phyloP scores from a whole-genome alignment of 1,140 invertebrate genomes.

The Drosophila pachea region DNA sequence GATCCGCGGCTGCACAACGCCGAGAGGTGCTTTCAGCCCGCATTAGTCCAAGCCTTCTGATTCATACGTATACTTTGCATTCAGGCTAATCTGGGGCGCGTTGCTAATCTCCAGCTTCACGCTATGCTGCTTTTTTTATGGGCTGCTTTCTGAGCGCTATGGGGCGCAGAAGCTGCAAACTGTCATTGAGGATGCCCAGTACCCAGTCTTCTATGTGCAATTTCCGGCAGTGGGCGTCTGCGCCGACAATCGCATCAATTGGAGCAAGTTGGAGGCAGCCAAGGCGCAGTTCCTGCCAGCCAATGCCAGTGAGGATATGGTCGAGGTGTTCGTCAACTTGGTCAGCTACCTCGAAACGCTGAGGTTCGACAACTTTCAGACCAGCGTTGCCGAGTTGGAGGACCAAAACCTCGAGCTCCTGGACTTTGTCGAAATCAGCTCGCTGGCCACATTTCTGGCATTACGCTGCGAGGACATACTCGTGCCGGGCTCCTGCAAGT shows the following conservation, averaged over 20 bases:
- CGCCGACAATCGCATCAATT: conserved; percentile 81
- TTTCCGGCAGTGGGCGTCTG: conserved; percentile 86
- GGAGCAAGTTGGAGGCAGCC: conserved; percentile 61
- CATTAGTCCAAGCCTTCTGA: neutral
- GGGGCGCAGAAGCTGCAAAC: conserved; percentile 69
- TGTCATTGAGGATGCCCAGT: conserved; percentile 84
- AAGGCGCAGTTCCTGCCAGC: conserved; percentile 56
- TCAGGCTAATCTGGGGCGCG: conserved; percentile 58
- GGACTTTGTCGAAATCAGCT: conserved; percentile 49
- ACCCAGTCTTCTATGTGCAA: conserved; percentile 83
- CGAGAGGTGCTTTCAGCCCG: conserved; percentile 42
- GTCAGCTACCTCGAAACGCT: conserved; percentile 53
- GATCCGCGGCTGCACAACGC: conserved; percentile 61
- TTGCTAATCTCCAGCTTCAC: conserved; percentile 53
- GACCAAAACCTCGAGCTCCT: conserved; percentile 60
- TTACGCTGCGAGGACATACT: conserved; percentile 56
- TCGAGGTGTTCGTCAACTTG: conserved; percentile 40
- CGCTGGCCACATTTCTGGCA: conserved; percentile 36
- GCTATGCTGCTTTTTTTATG: conserved; percentile 52
- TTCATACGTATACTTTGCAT: neutral
- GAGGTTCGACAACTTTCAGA: conserved; percentile 49
- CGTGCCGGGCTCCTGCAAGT: conserved; percentile 39
- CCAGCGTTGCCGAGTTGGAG: conserved; percentile 43
- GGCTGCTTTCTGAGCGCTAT: conserved; percentile 61
- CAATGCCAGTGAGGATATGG: conserved; percentile 45